phyloP scores from a whole-genome alignment of 2,113 vertebrate genomes.

The Vireo altiloquus region DNA sequence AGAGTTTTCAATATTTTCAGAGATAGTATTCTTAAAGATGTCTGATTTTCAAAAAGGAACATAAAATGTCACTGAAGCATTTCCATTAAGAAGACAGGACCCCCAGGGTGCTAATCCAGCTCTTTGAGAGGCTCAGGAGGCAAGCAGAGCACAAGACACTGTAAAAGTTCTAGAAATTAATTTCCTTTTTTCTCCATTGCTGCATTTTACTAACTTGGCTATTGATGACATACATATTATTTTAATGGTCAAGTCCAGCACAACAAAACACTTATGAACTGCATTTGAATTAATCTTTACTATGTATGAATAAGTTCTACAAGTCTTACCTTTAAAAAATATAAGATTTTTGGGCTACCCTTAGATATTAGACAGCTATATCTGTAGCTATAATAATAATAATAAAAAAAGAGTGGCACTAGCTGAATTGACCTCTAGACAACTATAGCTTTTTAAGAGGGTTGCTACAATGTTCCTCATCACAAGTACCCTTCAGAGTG shows the following conservation, averaged over 20 bases:
- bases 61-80: background rate
- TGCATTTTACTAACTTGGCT: background rate
- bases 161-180: background rate
- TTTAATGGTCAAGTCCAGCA: background rate
- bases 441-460: background rate
- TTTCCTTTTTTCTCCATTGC: background rate
- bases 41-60: background rate
- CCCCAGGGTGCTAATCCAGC: background rate
- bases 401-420: background rate
- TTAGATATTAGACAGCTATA: background rate
- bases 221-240: background rate
- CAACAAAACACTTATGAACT: background rate
- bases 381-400: background rate
- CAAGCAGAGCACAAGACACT: background rate
- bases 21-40: background rate
- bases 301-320: background rate
- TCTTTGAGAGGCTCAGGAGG: background rate
- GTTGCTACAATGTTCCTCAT: background rate
- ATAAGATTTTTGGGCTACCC: background rate
- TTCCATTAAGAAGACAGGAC: background rate
- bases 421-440: background rate
- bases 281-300: background rate
- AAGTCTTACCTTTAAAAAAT: background rate
- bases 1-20: background rate
- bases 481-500: background rate